These are phyloP conservation scores for Fukomys damarensis DNA, from an alignment of 2,113 vertebrate genomes.

Conservation along the genomic window DNA sequence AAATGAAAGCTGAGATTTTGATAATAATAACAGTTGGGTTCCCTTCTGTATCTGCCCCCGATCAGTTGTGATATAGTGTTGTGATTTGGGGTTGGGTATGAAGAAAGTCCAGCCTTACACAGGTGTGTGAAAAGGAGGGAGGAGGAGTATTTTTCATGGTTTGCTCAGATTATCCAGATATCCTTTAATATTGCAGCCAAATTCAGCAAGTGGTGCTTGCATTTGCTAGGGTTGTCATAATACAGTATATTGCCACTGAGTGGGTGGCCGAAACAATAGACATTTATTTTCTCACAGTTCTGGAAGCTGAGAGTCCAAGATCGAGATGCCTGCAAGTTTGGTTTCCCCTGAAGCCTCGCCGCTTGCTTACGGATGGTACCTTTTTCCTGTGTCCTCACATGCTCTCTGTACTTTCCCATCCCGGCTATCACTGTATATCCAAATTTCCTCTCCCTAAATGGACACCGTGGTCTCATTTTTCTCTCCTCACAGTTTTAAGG, in stretches of 20 bases:
- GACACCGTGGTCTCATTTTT: background rate
- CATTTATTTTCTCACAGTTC: background rate
- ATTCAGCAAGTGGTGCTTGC: background rate
- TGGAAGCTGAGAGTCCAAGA: background rate
- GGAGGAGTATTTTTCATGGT: background rate
- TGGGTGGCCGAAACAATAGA: background rate
- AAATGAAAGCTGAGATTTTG: constrained; percentile 34
- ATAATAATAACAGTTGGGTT: constrained; percentile 1
- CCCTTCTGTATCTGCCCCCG: background rate
- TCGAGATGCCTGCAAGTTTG: background rate
- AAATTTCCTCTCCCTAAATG: background rate
- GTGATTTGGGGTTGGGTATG: background rate
- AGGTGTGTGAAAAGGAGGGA: background rate
- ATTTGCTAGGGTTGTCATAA: background rate
- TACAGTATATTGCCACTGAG: background rate
- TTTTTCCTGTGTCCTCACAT: background rate
- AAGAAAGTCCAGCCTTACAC: background rate
- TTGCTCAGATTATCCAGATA: background rate
- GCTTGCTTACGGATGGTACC: too few relatives aligned
- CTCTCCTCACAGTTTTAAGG: background rate
- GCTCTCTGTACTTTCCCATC: background rate
- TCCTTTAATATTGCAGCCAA: background rate
- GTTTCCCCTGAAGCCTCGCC: background rate
- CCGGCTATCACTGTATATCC: background rate
- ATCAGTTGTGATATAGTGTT: background rate